These are phyloP conservation scores for Rissa tridactyla DNA, from an alignment of 2,113 vertebrate species.

Conservation along the genomic window DNA sequence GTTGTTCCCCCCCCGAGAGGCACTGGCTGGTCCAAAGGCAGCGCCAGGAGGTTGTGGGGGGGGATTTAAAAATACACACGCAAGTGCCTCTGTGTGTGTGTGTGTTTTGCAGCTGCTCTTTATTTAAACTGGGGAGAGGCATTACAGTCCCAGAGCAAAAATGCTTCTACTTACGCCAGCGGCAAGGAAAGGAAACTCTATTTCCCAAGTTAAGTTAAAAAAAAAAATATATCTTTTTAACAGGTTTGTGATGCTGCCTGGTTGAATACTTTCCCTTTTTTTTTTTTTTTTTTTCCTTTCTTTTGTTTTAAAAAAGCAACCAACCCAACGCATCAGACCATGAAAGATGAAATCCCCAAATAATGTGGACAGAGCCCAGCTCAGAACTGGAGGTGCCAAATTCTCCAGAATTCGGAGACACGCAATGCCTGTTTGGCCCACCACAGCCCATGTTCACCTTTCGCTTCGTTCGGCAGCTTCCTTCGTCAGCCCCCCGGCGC, in stretches of 20 bases:
- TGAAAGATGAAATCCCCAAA: neutral
- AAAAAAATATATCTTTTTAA: neutral
- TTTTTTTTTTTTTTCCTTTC: neutral
- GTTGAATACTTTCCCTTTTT: neutral
- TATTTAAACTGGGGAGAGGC: neutral
- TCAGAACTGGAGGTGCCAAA: neutral
- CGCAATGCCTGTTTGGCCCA: fast-evolving
- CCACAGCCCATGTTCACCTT: neutral
- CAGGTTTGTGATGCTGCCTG: neutral
- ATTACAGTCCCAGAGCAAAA: neutral
- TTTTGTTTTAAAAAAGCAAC: neutral
- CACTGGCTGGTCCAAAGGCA: neutral
- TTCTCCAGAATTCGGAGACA: neutral
- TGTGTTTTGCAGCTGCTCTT: neutral
- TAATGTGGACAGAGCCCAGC: neutral
- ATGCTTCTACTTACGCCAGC: neutral
- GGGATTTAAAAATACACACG: neutral
- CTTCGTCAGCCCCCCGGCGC: fast-evolving
- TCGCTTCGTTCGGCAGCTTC: neutral
- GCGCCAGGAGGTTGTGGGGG: neutral
- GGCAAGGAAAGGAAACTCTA: neutral
- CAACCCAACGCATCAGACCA: neutral
- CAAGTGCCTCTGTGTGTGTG: neutral
- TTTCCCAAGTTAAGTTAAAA: neutral
- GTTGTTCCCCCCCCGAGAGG: no score